Base-by-base conservation (phyloP, 2,113 vertebrate genomes). In the Amphiprion percula region DNA sequence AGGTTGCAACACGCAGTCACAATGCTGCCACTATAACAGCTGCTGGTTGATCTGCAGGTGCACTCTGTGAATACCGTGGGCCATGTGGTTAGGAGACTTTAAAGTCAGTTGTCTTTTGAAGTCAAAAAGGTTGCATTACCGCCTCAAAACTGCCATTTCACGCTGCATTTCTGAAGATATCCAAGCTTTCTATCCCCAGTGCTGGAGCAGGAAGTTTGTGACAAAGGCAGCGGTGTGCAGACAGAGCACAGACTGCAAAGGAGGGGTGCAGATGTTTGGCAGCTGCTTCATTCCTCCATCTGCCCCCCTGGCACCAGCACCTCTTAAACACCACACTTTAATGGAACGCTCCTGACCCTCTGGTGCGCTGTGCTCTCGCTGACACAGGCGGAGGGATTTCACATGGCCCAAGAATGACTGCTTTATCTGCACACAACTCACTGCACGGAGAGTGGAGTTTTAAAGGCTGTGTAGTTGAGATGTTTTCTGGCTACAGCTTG, bases 241-340 rank as follows among this genome's bases (percentile, higher is more conserved):
- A 84, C 78, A 71, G 65, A 85, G 77, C 72, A 39, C 77, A 81
- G 83, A 83, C 74, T 59, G 55, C n/a, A 39, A 86, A 83, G 84
- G 79, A 88, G 50, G 74, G 83, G 59, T 86, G 87, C 92, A 94
- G 84, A 94, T 94, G 91, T 93, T 89, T 86, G 82, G 87, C 93
- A 94, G 91, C 91, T 91, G 91, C 88, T 82, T 64, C 69, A 69
- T 83, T 77, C 78, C 77, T 83, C 88, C 77, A 84, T 86, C 88
- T 88, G 77, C 88, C 89, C 85, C 89, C 65, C 85, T 84, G 68
- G 86, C 87, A 88, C 90, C 89, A 87, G 86, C 90, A 94, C 89
- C 90, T 94, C 90, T 93, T 94, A 93, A 94, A 93, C 90, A 92
- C 92, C 83, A 87, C 82, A 73, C 83, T 93, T 92, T 92, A 93